These are phyloP conservation scores for Ciconia maguari DNA, from an alignment of 2,113 vertebrate species.

Conservation along the genomic window DNA sequence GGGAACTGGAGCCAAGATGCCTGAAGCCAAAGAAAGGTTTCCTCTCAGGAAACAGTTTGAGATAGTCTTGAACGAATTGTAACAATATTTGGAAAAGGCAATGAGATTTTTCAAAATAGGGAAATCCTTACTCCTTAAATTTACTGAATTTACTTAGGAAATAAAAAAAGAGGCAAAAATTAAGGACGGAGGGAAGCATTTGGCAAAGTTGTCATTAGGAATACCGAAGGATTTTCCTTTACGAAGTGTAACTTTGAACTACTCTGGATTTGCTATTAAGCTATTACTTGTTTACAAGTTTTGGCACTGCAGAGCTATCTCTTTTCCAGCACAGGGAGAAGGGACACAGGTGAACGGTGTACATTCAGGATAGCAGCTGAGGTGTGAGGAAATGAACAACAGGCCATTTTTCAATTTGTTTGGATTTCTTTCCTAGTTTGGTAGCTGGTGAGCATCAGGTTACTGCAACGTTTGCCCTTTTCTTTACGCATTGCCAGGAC, in stretches of 20 bases:
- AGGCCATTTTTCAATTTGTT: background rate
- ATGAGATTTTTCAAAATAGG: background rate
- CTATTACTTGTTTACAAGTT: background rate
- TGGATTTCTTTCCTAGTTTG: background rate
- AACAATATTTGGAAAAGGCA: background rate
- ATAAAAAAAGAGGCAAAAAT: background rate
- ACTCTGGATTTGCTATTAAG: background rate
- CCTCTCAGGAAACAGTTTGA: background rate
- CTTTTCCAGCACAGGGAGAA: background rate
- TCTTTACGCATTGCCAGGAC: background rate
- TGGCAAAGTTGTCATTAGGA: background rate
- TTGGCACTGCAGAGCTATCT: background rate
- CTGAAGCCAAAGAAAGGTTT: conserved; percentile 5
- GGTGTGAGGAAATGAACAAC: background rate
- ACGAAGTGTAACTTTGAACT: background rate
- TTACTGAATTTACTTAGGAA: background rate
- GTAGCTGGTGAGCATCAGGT: background rate
- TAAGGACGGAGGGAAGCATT: background rate
- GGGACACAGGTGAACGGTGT: background rate
- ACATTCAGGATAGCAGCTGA: background rate
- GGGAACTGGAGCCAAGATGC: background rate
- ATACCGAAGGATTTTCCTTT: background rate
- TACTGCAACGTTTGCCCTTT: background rate
- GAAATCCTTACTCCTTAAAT: background rate
- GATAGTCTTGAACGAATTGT: background rate